These are phyloP conservation scores for Harpalus rubripes DNA, from an alignment of 2,888 invertebrate species.

Conservation along the genomic window DNA sequence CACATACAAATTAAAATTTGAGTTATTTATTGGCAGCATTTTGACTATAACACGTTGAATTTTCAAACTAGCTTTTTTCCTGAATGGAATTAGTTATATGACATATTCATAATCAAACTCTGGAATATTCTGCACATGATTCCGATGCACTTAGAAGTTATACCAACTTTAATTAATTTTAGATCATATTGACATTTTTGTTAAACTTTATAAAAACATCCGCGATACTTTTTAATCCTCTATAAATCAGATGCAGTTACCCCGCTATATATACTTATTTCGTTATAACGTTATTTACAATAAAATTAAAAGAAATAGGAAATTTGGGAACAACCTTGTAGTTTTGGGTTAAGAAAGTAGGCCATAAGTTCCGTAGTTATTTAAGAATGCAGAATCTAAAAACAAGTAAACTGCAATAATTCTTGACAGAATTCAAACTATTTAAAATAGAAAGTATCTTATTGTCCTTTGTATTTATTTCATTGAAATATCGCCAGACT, in stretches of 20 bases:
- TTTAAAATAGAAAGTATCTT: no score
- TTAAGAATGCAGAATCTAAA: no score
- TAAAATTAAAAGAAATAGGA: no score
- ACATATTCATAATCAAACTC: conserved; percentile 38
- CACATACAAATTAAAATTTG: conserved; percentile 46
- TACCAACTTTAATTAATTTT: conserved; percentile 46
- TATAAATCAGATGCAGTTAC: background rate
- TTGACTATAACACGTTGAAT: conserved; percentile 23
- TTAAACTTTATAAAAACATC: background rate
- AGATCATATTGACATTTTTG: conserved; percentile 39
- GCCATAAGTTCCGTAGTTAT: no score
- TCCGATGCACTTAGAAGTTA: conserved; percentile 38
- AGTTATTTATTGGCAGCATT: conserved; percentile 46
- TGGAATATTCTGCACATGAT: conserved; percentile 45
- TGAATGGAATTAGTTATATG: conserved; percentile 23
- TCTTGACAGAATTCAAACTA: no score
- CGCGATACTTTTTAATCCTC: background rate
- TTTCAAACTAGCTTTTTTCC: conserved; percentile 23
- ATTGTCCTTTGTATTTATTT: no score
- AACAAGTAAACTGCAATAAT: no score
- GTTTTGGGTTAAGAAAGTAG: no score
- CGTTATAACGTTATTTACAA: no score
- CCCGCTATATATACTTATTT: no score
- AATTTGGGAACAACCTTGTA: no score
- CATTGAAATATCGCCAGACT: no score